phyloP scores from a whole-genome alignment of 2,888 invertebrate species.

The Congeria kusceri region DNA sequence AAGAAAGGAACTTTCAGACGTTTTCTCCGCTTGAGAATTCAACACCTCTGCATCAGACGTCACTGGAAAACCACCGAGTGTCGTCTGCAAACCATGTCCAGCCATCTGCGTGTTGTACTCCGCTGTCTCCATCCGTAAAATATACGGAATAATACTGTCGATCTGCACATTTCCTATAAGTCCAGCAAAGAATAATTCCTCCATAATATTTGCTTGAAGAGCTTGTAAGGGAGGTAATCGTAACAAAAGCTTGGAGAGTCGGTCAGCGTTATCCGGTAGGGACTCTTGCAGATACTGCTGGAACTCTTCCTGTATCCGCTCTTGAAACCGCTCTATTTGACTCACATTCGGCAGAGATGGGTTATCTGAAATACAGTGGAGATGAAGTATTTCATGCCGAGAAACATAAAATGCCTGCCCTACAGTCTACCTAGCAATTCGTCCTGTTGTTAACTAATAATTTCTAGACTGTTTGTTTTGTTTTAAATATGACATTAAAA shows the following conservation, averaged over 20 bases:
- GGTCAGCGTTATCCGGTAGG: slow-evolving; percentile 89
- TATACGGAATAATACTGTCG: slow-evolving; percentile 96
- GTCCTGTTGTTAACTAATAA: too few relatives aligned
- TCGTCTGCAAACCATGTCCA: slow-evolving; percentile 68
- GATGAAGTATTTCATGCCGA: too few relatives aligned
- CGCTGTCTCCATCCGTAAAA: slow-evolving; percentile 89
- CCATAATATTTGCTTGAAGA: slow-evolving; percentile 92
- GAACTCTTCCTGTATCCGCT: slow-evolving; percentile 88
- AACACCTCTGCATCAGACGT: slow-evolving; percentile 29
- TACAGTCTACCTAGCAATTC: too few relatives aligned
- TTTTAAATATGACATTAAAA: too few relatives aligned
- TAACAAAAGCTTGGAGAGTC: slow-evolving; percentile 95
- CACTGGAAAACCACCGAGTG: slow-evolving; percentile 13
- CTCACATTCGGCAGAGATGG: slow-evolving; percentile 86
- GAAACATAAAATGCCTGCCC: too few relatives aligned
- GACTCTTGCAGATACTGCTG: slow-evolving; percentile 79
- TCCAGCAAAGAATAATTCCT: slow-evolving; percentile 97
- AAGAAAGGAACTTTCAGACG: slow-evolving; percentile 50
- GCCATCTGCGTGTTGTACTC: slow-evolving; percentile 84
- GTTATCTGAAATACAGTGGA: slow-evolving; percentile 85
- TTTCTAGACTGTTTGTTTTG: too few relatives aligned
- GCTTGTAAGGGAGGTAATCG: slow-evolving; percentile 85
- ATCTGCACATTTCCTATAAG: slow-evolving; percentile 97
- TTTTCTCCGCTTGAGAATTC: slow-evolving; percentile 29
- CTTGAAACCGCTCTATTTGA: slow-evolving; percentile 88